Evolutionary conservation across 1,140 invertebrate genomes (phyloP).

Genomic region (Drosophila oshimai): DNA sequence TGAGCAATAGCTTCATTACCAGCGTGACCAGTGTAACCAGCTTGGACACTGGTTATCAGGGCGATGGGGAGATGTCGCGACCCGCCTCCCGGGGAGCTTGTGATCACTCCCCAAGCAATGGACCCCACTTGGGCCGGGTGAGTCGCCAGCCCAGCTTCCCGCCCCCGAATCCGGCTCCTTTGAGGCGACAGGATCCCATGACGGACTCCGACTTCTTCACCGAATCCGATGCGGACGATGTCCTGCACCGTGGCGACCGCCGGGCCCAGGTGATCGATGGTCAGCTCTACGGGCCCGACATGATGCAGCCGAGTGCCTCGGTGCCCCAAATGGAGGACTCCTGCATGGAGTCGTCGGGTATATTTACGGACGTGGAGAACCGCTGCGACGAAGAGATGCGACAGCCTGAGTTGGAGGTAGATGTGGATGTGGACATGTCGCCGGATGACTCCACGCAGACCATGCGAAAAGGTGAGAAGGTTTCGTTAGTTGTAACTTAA

Average conservation of each 20-base stretch:
- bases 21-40: conserved; percentile 93
- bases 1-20: conserved; percentile 88
- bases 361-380: conserved; percentile 92
- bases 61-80: conserved; percentile 91
- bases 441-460: conserved; percentile 84
- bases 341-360: conserved; percentile 92
- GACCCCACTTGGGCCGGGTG: conserved; percentile 59
- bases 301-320: conserved; percentile 80
- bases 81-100: conserved; percentile 90
- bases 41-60: conserved; percentile 92
- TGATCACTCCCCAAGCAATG: conserved; percentile 85
- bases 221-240: conserved; percentile 93
- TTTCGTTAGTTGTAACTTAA: too few relatives aligned
- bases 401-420: conserved; percentile 52
- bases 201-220: conserved; percentile 95
- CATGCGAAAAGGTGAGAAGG: conserved; percentile 54
- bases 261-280: conserved; percentile 92
- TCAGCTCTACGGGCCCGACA: conserved; percentile 89
- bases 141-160: conserved; percentile 77
- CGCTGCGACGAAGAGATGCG: conserved; percentile 83
- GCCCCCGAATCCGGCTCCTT: conserved; percentile 45
- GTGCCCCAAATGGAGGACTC: conserved; percentile 85
- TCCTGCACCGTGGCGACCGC: conserved; percentile 88
- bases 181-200: conserved; percentile 89
- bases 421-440: conserved; percentile 83